Evolutionary conservation across 2,888 invertebrate genomes (phyloP), one percentile per base, ranked within the genome.

Genomic region (Xestia ashworthii): DNA sequence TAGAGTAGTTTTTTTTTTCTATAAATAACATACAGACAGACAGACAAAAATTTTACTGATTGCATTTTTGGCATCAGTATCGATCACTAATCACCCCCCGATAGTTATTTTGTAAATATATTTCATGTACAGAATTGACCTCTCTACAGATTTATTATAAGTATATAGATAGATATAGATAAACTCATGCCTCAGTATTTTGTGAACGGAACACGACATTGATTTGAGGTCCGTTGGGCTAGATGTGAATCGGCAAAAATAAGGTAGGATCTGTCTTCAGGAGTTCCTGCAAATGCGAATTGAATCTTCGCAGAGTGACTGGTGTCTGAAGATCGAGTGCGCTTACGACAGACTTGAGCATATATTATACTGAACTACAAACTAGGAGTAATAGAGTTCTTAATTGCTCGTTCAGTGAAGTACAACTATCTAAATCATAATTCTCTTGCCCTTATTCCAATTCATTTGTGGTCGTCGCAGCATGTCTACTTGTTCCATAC

Each of bases 171-270:
- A n/a, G n/a, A n/a, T 81, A 95, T 98, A 74, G 80, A 81, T 78
- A 77, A 68, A 66, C 86, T 69, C 67, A 79, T 55, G 41, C 62
- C 19, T 70, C 16, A 16, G 48, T 70, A 79, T 46, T 70, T 44
- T 32, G 32, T 32, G 32, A 32, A 32, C 32, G 32, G 32, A 32
- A 38, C 55, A 38, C 58, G 41, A 69, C 55, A 53, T 71, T 46
- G 53, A 69, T 50, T 73, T 64, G 44, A 53, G 25, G 44, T 25
- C 5, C 6, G 11, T 44, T 76, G 22, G 55, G 41, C 4, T 64
- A 76, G 38, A 55, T 38, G 53, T 6, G 25, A 76, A 58, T 19
- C 11, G 12, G 16, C 1, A 46, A 64, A 53, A 0, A 25, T 46
- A 65, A 22, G 19, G 25, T 66, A n/a, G 71, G 8, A 44, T 16